Conservation (phyloP, 2,888 invertebrate species). For the Papilio gigon region DNA sequence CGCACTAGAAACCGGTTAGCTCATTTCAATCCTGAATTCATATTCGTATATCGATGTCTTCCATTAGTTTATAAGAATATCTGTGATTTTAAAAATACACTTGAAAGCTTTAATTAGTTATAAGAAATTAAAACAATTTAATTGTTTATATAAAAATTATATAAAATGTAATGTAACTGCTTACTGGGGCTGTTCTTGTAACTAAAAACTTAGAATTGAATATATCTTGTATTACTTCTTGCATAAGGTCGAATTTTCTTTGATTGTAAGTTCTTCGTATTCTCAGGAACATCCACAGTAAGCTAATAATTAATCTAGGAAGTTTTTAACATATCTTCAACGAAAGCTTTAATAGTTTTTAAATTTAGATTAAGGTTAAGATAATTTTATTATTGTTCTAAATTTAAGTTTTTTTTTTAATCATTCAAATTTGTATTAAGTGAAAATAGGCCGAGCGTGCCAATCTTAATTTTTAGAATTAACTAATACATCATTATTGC, state of each 20-base stretch:
- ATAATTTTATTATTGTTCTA: constrained; percentile 37
- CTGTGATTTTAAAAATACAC: constrained; percentile 73
- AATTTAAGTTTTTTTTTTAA: constrained; percentile 47
- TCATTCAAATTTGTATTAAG: constrained; percentile 44
- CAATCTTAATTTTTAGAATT: constrained; percentile 60
- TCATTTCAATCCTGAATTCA: constrained; percentile 53
- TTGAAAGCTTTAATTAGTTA: constrained; percentile 72
- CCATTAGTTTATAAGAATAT: constrained; percentile 67
- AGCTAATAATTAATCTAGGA: background rate
- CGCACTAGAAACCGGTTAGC: constrained; percentile 66
- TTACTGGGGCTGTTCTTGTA: constrained; percentile 15
- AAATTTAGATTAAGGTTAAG: constrained; percentile 45
- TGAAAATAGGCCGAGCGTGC: constrained; percentile 76
- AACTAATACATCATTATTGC: constrained; percentile 32
- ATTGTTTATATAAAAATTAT: constrained; percentile 22
- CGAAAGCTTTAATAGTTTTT: constrained; percentile 68
- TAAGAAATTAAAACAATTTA: constrained; percentile 43
- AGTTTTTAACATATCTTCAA: constrained; percentile 39
- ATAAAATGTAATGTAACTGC: constrained; percentile 1
- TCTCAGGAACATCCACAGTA: background rate
- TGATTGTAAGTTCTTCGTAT: constrained; percentile 1
- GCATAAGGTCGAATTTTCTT: background rate
- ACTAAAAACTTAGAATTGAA: constrained; percentile 7
- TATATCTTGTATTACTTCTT: background rate
- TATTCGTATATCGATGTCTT: constrained; percentile 68